Percentiles rank a stretch among this genome's conserved stretches.
Evolutionary conservation across 2,113 vertebrate genomes (phyloP).

Genomic region (Nesogale talazaci): DNA sequence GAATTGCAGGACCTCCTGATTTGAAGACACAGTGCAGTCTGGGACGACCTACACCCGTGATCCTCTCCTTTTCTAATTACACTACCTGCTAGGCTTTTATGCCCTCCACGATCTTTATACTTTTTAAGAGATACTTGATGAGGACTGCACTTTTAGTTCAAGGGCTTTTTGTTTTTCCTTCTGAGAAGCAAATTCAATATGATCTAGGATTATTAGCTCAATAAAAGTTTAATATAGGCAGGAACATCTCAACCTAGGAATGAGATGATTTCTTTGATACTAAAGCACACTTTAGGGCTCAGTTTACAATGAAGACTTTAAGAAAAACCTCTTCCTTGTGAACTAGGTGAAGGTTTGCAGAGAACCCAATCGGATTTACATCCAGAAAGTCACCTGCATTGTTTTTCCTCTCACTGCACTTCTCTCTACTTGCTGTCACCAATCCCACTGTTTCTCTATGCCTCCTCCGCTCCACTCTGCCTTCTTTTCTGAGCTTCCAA

Average conservation of each 20-base stretch:
- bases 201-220: slow-evolving; percentile 24
- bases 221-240: slow-evolving; percentile 26
- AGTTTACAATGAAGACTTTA: neutral
- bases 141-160: neutral
- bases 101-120: neutral
- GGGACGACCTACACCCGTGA: neutral
- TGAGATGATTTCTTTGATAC: neutral
- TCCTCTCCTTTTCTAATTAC: neutral
- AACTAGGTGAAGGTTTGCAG: too few relatives aligned
- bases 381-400: too few relatives aligned
- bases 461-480: too few relatives aligned
- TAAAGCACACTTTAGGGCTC: neutral
- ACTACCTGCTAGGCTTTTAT: neutral
- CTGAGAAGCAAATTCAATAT: slow-evolving; percentile 3
- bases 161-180: neutral
- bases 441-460: too few relatives aligned
- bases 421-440: too few relatives aligned
- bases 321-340: too few relatives aligned
- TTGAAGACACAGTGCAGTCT: neutral
- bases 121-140: neutral
- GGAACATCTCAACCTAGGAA: neutral
- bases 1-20: neutral
- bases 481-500: too few relatives aligned
- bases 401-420: too few relatives aligned
- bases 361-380: too few relatives aligned